A percentile compares a stretch with the other conserved stretches of the same genome.
Conservation (phyloP, 2,888 invertebrate genomes). For the Molanna angustata region DNA sequence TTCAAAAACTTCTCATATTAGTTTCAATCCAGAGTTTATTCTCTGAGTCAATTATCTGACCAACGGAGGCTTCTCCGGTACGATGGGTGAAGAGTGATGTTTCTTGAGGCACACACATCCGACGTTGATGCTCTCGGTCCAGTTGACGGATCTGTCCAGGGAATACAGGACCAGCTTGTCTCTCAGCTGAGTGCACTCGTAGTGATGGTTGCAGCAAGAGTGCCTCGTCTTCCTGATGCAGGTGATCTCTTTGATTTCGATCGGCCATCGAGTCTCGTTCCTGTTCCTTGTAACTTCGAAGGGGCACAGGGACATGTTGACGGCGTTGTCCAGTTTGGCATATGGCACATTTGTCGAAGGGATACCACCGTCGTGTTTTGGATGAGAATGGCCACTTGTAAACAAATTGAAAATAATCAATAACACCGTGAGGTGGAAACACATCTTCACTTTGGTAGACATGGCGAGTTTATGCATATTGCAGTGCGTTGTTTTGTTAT, state of each 20-base stretch:
- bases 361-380: too few relatives aligned
- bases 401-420: too few relatives aligned
- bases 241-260: slow-evolving; percentile 16
- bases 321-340: slow-evolving; percentile 17
- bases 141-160: slow-evolving; percentile 6
- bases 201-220: slow-evolving; percentile 11
- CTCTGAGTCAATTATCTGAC: too few relatives aligned
- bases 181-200: slow-evolving; percentile 17
- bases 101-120: slow-evolving; percentile 21
- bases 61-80: slow-evolving; percentile 2
- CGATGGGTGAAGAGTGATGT: background rate
- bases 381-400: too few relatives aligned
- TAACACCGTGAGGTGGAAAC: too few relatives aligned
- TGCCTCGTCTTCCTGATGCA: slow-evolving; percentile 9
- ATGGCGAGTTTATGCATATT: too few relatives aligned
- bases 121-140: slow-evolving; percentile 13
- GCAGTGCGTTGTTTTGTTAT: too few relatives aligned
- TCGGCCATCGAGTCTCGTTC: slow-evolving; percentile 20
- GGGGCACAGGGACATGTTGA: slow-evolving; percentile 14
- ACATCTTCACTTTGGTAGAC: too few relatives aligned
- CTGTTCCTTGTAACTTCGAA: slow-evolving; percentile 15
- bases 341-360: too few relatives aligned
- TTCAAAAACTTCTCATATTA: too few relatives aligned
- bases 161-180: slow-evolving; percentile 12
- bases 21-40: too few relatives aligned